Percentiles rank a stretch among this genome's conserved stretches.
phyloP scores from a whole-genome alignment of 2,888 invertebrate genomes.

The Teleiodes luculella region DNA sequence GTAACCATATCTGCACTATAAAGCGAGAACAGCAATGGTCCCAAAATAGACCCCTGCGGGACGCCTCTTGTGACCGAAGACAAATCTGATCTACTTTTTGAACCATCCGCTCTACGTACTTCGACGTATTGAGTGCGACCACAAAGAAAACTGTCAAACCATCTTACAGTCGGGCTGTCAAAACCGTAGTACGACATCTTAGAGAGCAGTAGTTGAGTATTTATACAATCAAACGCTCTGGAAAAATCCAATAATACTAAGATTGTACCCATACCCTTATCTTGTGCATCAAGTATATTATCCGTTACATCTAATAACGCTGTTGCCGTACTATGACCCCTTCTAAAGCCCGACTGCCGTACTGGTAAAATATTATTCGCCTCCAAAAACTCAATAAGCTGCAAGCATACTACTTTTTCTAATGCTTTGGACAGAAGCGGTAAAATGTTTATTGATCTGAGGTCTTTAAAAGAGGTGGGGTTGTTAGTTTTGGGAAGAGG shows the following conservation, averaged over 20 bases:
- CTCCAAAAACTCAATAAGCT: background rate
- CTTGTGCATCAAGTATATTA: constrained; percentile 21
- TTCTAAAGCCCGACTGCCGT: constrained; percentile 18
- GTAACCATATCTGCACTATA: constrained; percentile 19
- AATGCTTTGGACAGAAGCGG: background rate
- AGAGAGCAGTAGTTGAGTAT: background rate
- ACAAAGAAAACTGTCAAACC: background rate
- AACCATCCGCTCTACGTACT: background rate
- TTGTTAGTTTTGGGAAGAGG: background rate
- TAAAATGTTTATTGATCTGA: background rate
- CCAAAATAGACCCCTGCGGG: constrained; percentile 20
- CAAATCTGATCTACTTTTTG: background rate
- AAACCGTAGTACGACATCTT: constrained; percentile 1
- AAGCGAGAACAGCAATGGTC: constrained; percentile 3
- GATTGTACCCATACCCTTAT: constrained; percentile 8
- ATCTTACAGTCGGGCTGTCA: background rate
- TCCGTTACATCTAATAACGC: constrained; percentile 24
- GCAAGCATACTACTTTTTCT: background rate
- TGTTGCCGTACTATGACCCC: constrained; percentile 18
- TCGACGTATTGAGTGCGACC: background rate
- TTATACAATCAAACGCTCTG: background rate
- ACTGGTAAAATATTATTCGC: background rate
- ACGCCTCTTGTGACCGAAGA: background rate
- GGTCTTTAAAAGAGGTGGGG: background rate
- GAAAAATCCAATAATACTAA: background rate